Conservation (phyloP, 35 echinoderm and acorn worm species). For the Heliocidaris erythrogramma region DNA sequence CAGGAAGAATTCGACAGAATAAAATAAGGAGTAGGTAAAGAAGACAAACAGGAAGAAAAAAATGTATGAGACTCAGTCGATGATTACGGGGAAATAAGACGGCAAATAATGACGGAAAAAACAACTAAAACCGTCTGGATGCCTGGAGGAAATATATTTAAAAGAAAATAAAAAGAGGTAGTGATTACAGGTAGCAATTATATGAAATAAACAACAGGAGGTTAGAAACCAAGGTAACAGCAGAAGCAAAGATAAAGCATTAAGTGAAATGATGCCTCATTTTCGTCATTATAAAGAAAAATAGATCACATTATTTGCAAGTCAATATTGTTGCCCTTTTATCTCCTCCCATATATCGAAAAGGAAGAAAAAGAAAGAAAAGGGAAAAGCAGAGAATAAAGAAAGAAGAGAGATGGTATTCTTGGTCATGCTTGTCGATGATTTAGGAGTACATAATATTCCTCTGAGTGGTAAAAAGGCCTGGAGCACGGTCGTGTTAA, state of each 20-base stretch:
- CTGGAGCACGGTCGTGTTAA: slow-evolving; percentile 23
- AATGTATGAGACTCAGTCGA: background rate
- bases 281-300: background rate
- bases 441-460: slow-evolving; percentile 1
- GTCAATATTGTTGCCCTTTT: slow-evolving; percentile 12
- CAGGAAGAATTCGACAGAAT: background rate
- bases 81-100: background rate
- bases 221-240: background rate
- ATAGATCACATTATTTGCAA: background rate
- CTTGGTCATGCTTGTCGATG: slow-evolving; percentile 7
- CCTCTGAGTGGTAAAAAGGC: slow-evolving; percentile 39
- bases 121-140: background rate
- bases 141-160: background rate
- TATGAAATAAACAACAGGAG: background rate
- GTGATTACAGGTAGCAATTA: background rate
- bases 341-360: background rate
- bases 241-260: background rate
- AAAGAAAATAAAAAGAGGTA: background rate
- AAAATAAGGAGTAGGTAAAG: background rate
- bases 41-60: background rate
- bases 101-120: background rate
- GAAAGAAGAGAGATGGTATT: background rate
- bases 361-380: background rate
- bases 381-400: background rate
- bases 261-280: background rate